These are phyloP conservation scores for Rambutsinella grinnellia DNA, from an alignment of 2,888 invertebrate species.

Conservation along the genomic window DNA sequence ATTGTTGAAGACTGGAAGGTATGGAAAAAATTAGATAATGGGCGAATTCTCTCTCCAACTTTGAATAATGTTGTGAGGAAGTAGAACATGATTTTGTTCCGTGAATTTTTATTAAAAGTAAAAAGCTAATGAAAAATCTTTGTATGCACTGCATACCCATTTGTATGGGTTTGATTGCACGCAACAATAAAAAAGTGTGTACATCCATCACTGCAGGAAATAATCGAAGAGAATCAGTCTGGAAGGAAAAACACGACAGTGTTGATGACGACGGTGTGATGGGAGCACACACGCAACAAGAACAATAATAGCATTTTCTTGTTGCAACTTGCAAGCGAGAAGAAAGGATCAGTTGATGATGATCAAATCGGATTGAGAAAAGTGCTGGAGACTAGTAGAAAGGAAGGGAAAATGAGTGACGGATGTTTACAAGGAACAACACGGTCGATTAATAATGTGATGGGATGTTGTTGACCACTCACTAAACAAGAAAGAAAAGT, in stretches of 20 bases:
- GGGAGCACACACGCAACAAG: background rate
- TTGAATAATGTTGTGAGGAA: background rate
- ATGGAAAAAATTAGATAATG: background rate
- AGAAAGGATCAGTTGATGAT: no score
- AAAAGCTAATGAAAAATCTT: background rate
- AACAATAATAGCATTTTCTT: background rate
- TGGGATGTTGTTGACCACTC: background rate
- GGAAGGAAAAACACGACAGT: background rate
- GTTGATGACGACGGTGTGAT: background rate
- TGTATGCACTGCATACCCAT: background rate
- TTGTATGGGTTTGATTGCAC: background rate
- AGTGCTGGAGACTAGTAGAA: no score
- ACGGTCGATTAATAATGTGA: slow-evolving; percentile 4
- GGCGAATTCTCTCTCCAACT: no score
- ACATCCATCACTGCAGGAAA: background rate
- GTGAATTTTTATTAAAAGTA: background rate
- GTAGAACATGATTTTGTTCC: background rate
- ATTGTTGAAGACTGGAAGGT: background rate
- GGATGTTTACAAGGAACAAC: slow-evolving; percentile 8
- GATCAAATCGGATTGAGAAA: no score
- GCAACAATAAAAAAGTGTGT: background rate
- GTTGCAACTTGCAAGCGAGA: background rate
- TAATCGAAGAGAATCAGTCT: background rate
- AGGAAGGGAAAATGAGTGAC: background rate
- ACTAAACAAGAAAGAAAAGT: background rate